Conservation (phyloP, 2,888 invertebrate species). For the Galeruca laticollis region DNA sequence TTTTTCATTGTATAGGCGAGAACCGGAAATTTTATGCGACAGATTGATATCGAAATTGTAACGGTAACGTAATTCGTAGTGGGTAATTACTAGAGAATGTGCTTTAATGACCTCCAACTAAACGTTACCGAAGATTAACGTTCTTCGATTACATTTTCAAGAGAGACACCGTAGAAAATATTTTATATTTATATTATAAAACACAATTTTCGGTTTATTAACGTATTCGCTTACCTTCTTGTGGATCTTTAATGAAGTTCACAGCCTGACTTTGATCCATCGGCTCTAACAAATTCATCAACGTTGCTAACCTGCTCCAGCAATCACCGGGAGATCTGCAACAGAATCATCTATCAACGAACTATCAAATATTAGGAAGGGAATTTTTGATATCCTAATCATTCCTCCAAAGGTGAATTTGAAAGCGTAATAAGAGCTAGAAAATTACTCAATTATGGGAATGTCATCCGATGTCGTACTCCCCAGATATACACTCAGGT, state of each 20-base stretch:
- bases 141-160: slow-evolving; percentile 5
- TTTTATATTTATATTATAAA: no score
- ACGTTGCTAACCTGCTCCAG: slow-evolving; percentile 82
- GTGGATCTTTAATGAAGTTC: slow-evolving; percentile 57
- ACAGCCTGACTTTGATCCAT: slow-evolving; percentile 71
- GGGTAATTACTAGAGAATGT: slow-evolving; percentile 31
- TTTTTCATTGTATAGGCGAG: slow-evolving; percentile 12
- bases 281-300: slow-evolving; percentile 82
- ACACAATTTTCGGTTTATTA: not conserved
- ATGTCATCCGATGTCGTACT: no score
- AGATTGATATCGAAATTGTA: slow-evolving; percentile 33
- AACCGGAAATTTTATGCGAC: slow-evolving; percentile 29
- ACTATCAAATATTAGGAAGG: not conserved
- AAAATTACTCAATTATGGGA: no score
- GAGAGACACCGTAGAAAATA: no score
- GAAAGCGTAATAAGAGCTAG: no score
- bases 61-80: slow-evolving; percentile 33
- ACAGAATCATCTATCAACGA: slow-evolving; percentile 32
- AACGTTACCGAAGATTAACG: slow-evolving; percentile 4
- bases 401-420: not conserved
- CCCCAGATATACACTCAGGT: no score
- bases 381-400: not conserved
- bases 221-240: slow-evolving; percentile 67
- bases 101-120: slow-evolving; percentile 26
- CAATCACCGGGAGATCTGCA: slow-evolving; percentile 79